Evolutionary conservation across 2,113 vertebrate species (phyloP).

Genomic region (Dasypus novemcinctus): DNA sequence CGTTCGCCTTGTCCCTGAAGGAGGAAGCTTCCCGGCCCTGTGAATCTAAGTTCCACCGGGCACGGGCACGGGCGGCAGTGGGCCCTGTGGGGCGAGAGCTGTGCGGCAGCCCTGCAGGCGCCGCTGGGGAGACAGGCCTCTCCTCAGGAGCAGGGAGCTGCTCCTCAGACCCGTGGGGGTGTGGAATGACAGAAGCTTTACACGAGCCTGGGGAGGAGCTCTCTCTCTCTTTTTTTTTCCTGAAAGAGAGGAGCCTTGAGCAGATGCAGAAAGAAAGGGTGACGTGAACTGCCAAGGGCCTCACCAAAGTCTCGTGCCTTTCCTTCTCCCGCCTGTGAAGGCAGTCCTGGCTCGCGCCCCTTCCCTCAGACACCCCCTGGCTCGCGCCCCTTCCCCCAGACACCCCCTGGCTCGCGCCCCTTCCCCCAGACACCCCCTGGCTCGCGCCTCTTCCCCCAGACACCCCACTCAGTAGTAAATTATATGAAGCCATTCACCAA

Average conservation of each 20-base stretch:
- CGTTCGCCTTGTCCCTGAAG: constrained; percentile 63
- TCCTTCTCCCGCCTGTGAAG: not conserved
- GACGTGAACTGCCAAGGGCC: fast-evolving
- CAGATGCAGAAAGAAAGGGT: not conserved
- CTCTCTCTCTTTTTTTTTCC: no score
- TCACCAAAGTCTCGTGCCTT: not conserved
- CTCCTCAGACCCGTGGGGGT: no score
- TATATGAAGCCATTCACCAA: not conserved
- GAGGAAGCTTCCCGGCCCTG: constrained; percentile 62
- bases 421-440: not conserved
- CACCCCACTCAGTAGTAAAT: not conserved
- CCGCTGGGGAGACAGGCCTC: no score
- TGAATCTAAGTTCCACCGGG: not conserved
- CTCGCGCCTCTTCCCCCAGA: not conserved
- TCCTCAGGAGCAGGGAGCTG: not conserved
- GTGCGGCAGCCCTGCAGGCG: not conserved
- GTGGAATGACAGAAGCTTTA: not conserved
- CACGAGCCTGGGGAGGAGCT: not conserved
- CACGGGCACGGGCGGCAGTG: no score
- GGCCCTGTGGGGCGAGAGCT: not conserved
- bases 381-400: no score
- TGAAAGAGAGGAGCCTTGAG: not conserved
- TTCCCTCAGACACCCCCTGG: no score
- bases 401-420: no score
- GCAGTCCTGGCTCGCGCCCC: no score